phyloP scores from a whole-genome alignment of 2,113 vertebrate genomes.

The Verasper variegatus region DNA sequence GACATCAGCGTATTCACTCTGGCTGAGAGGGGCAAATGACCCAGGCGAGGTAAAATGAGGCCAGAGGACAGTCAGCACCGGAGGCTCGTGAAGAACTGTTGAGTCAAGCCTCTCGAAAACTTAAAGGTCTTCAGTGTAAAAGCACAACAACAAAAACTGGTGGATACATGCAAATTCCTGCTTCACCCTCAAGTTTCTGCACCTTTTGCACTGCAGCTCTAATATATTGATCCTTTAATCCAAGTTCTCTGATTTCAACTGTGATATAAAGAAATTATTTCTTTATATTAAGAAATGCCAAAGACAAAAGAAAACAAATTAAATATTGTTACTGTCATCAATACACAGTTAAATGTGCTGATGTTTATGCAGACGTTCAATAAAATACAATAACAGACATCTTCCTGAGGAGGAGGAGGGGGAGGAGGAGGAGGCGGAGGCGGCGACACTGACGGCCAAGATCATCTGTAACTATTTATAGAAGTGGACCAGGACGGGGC shows the following conservation, averaged over 20 bases:
- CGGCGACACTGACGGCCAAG: conserved; percentile 45
- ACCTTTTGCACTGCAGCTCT: neutral
- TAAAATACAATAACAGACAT: neutral
- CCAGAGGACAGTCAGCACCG: conserved; percentile 43
- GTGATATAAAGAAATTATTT: neutral
- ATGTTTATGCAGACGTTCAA: neutral
- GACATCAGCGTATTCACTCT: conserved; percentile 53
- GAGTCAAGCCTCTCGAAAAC: conserved; percentile 38
- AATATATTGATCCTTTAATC: no score
- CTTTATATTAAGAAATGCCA: no score
- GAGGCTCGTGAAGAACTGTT: conserved; percentile 33
- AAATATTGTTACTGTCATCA: neutral
- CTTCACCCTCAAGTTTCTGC: neutral
- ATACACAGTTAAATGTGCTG: neutral
- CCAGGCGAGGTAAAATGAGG: conserved; percentile 42
- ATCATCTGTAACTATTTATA: conserved; percentile 67
- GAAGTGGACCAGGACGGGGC: conserved; percentile 63
- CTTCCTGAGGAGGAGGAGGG: no score
- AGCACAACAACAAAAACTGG: neutral
- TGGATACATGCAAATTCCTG: neutral
- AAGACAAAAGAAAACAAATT: neutral
- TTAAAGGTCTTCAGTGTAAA: conserved; percentile 27
- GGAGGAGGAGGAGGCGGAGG: neutral
- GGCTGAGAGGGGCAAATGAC: conserved; percentile 41
- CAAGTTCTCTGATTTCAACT: neutral